These are phyloP conservation scores for Hemaris fuciformis DNA, from an alignment of 2,888 invertebrate species.

Conservation along the genomic window DNA sequence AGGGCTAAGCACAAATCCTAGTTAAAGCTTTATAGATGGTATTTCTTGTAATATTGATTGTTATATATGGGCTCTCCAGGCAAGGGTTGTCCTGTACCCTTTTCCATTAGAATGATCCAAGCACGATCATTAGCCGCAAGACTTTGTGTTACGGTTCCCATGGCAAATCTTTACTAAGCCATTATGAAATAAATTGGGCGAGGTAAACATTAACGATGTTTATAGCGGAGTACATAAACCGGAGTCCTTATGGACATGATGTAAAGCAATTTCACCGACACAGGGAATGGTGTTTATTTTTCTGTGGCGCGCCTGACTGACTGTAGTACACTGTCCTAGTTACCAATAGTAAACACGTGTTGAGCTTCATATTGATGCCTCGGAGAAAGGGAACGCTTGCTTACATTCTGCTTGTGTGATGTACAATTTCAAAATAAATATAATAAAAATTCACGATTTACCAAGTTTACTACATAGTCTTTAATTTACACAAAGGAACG, in stretches of 20 bases:
- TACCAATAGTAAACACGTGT: slow-evolving; percentile 57
- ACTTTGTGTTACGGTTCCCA: slow-evolving; percentile 46
- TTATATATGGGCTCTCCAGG: slow-evolving; percentile 50
- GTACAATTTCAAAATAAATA: neutral
- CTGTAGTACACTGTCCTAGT: slow-evolving; percentile 59
- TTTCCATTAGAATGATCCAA: slow-evolving; percentile 51
- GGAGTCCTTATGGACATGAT: slow-evolving; percentile 1
- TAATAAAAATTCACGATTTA: slow-evolving; percentile 1
- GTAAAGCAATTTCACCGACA: slow-evolving; percentile 27
- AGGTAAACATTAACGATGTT: slow-evolving; percentile 6
- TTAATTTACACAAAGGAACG: neutral
- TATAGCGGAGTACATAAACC: neutral
- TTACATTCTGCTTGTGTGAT: neutral
- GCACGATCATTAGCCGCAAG: slow-evolving; percentile 50
- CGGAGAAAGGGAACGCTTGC: slow-evolving; percentile 28
- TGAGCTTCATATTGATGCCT: slow-evolving; percentile 40
- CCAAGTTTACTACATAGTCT: neutral
- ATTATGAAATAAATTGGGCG: neutral
- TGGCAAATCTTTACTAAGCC: slow-evolving; percentile 9
- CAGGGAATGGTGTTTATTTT: slow-evolving; percentile 56
- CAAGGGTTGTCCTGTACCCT: slow-evolving; percentile 51
- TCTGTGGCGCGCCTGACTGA: slow-evolving; percentile 56
- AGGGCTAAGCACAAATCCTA: neutral
- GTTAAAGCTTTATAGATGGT: slow-evolving; percentile 37
- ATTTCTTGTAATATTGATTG: slow-evolving; percentile 48